Evolutionary conservation across 2,797 vertebrate genomes (phyloP).

Genomic region (Pangasius macronema): DNA sequence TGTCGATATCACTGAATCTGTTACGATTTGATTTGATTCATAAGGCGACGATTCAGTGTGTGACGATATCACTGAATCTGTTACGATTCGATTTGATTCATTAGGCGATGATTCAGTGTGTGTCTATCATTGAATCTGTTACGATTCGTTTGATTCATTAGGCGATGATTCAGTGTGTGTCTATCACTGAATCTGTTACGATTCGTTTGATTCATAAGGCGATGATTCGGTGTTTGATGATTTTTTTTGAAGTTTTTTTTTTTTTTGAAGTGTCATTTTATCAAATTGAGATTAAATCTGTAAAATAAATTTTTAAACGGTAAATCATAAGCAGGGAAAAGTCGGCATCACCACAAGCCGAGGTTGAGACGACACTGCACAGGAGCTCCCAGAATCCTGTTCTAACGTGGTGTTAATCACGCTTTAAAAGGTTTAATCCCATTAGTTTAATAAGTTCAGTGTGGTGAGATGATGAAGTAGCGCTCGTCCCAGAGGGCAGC

Average conservation of each 20-base stretch:
- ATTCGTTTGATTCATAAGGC: background rate
- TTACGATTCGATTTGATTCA: background rate
- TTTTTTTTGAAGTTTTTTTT: background rate
- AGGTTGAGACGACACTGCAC: background rate
- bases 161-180: background rate
- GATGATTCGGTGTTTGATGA: background rate
- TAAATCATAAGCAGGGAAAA: background rate
- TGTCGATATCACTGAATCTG: background rate
- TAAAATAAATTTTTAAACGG: no score
- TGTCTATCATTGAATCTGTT: background rate
- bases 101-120: background rate
- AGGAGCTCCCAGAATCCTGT: background rate
- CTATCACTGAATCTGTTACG: background rate
- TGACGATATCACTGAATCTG: no score
- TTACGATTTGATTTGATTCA: background rate
- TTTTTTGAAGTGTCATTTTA: background rate
- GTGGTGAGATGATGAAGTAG: background rate
- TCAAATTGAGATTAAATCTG: background rate
- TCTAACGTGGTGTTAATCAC: background rate
- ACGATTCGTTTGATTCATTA: background rate
- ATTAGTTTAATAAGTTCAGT: background rate
- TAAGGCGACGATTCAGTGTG: background rate
- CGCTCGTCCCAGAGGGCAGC: background rate
- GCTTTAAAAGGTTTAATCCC: slow-evolving; percentile 3
- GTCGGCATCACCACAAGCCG: background rate